A percentile compares a stretch with the other conserved stretches of the same genome.
These are phyloP conservation scores for Sebastes paucispinis DNA, from an alignment of 2,797 vertebrate species.

Conservation along the genomic window DNA sequence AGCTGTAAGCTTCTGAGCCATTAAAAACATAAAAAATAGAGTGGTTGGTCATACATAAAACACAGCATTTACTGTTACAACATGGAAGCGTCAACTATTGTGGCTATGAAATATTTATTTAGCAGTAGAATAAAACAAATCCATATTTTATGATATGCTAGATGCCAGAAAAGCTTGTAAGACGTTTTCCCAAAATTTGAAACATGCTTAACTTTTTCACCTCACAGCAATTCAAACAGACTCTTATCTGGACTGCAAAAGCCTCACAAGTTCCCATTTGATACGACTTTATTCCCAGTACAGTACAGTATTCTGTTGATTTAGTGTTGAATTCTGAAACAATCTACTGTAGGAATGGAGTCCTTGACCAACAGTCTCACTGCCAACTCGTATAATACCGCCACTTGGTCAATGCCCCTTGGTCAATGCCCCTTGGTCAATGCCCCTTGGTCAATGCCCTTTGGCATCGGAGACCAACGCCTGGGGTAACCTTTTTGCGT, in stretches of 20 bases:
- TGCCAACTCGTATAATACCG: too few relatives aligned
- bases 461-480: too few relatives aligned
- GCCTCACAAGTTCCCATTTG: background rate
- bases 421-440: too few relatives aligned
- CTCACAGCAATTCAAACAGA: background rate
- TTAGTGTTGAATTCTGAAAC: background rate
- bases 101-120: conserved; percentile 15
- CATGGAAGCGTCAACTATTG: background rate
- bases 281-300: background rate
- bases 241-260: background rate
- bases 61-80: background rate
- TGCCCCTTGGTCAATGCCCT: too few relatives aligned
- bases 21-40: conserved; percentile 5
- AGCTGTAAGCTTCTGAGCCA: background rate
- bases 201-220: background rate
- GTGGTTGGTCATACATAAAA: conserved; percentile 1
- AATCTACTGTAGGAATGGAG: background rate
- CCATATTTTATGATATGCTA: background rate
- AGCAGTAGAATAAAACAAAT: background rate
- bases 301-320: background rate
- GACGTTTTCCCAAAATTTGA: background rate
- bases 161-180: background rate
- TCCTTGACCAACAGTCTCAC: background rate
- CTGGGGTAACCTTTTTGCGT: too few relatives aligned
- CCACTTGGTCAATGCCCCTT: too few relatives aligned